Evolutionary conservation across 2,113 vertebrate genomes (phyloP), one percentile per base, ranked within the genome.

Genomic region (Hydropotes inermis): DNA sequence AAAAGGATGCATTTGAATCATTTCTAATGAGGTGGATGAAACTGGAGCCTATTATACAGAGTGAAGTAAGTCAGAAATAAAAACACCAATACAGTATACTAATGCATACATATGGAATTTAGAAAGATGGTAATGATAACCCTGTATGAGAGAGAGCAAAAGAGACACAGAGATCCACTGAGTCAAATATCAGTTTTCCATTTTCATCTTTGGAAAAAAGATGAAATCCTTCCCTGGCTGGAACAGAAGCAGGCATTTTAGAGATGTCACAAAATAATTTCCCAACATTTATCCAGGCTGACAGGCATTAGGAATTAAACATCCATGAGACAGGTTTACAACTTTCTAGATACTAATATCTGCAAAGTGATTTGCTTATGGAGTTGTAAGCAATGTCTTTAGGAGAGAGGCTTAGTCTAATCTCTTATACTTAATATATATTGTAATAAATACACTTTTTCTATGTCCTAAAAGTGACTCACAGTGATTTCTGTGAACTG

Each of bases 131-230:
- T 43, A 43, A 43, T 43, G 43, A 43, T 43, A 6, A 43, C 43
- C 6, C 43, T 43, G 6, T 6, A 43, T 43, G 6, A 1, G 5
- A 43, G 43, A 43, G 1, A 43, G 6, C 43, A 43, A 43, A 43
- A 43, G 43, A 5, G 43, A 16, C 54, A 83, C 98, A 94, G 96
- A 97, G 95, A 95, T 98, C 93, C 45, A 93, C 96, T 0, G 79
- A 0, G 0, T 95, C 96, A 67, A 93, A 85, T 90, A 97, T 30
- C 36, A 96, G 17, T 58, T 10, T 92, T 23, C 98, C 98, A 0
- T 98, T 91, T 79, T 97, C 97, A 97, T 99, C 99, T 87, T 0
- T 57, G 99, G 99, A 60, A 99, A 97, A 45, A 45, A 45, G 45
- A 45, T 45, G 1, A 96, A 7, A 0, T 99, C 98, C 23, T 94